Conservation (phyloP, 2,888 invertebrate genomes). For the Diadromus collaris region DNA sequence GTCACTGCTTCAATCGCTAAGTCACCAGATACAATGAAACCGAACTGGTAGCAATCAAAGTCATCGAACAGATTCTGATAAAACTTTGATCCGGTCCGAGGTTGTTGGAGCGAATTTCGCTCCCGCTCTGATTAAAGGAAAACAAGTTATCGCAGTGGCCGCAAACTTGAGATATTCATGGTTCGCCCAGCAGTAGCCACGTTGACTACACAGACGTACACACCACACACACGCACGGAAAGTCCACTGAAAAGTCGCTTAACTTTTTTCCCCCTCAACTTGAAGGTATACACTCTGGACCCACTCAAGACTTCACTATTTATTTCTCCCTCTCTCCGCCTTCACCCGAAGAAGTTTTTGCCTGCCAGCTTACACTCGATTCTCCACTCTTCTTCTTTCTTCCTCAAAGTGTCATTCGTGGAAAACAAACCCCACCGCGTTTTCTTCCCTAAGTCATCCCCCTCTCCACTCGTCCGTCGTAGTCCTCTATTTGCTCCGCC, state of each 20-base stretch:
- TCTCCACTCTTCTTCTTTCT: slow-evolving; percentile 27
- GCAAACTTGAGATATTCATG: slow-evolving; percentile 21
- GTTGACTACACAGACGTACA: slow-evolving; percentile 16
- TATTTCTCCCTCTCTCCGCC: slow-evolving; percentile 21
- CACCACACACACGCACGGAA: slow-evolving; percentile 6
- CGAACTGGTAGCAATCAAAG: neutral
- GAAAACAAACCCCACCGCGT: slow-evolving; percentile 36
- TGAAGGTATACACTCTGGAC: slow-evolving; percentile 11
- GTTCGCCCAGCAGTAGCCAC: slow-evolving; percentile 11
- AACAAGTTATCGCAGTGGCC: slow-evolving; percentile 5
- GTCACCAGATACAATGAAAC: neutral
- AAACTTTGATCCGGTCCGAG: slow-evolving; percentile 11
- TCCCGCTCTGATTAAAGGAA: slow-evolving; percentile 1
- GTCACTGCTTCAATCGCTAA: neutral
- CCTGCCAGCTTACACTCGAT: slow-evolving; percentile 30
- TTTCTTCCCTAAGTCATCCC: slow-evolving; percentile 17
- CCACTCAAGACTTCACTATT: slow-evolving; percentile 18
- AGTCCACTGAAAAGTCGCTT: slow-evolving; percentile 27
- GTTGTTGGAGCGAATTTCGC: slow-evolving; percentile 4
- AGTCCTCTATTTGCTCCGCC: slow-evolving; percentile 1
- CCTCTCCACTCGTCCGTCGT: neutral
- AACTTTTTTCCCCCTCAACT: slow-evolving; percentile 37
- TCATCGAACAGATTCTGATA: slow-evolving; percentile 1
- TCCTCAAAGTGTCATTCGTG: slow-evolving; percentile 37
- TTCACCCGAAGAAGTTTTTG: slow-evolving; percentile 21